Conservation (phyloP, 2,113 vertebrate species). For the Centropus unirufus region DNA sequence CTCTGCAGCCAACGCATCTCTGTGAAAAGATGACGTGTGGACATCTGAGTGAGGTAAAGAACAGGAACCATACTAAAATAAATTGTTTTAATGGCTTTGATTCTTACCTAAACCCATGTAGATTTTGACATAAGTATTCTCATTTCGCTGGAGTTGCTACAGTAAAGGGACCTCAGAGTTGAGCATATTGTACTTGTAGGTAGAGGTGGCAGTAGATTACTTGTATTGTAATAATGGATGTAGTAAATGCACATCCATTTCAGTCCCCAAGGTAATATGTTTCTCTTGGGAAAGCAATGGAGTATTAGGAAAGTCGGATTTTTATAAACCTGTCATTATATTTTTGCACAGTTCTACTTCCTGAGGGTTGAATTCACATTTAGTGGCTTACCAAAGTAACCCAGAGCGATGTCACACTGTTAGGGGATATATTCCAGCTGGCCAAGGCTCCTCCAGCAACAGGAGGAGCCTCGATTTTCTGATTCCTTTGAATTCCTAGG, state of each 20-base stretch:
- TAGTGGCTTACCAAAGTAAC: not conserved
- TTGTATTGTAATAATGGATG: not conserved
- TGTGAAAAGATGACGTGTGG: not conserved
- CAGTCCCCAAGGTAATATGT: not conserved
- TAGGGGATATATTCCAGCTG: not conserved
- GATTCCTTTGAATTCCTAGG: not conserved
- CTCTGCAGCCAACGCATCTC: not conserved
- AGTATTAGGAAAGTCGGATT: conserved; percentile 27
- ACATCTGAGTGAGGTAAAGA: not conserved
- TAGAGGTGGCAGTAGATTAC: not conserved
- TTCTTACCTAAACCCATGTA: not conserved
- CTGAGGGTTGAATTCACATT: conserved; percentile 8
- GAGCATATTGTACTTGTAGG: not conserved
- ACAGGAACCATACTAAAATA: not conserved
- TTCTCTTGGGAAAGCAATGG: conserved; percentile 9
- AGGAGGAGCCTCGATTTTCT: not conserved
- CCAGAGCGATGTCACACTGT: not conserved
- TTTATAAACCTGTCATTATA: conserved; percentile 48
- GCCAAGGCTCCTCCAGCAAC: not conserved
- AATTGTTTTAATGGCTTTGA: not conserved
- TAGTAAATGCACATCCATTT: not conserved
- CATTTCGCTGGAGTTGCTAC: not conserved
- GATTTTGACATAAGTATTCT: not conserved
- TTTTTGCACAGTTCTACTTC: conserved; percentile 39
- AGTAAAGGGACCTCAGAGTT: not conserved